Evolutionary conservation across 2,888 invertebrate genomes (phyloP).

Genomic region (Synergus laeviventris): DNA sequence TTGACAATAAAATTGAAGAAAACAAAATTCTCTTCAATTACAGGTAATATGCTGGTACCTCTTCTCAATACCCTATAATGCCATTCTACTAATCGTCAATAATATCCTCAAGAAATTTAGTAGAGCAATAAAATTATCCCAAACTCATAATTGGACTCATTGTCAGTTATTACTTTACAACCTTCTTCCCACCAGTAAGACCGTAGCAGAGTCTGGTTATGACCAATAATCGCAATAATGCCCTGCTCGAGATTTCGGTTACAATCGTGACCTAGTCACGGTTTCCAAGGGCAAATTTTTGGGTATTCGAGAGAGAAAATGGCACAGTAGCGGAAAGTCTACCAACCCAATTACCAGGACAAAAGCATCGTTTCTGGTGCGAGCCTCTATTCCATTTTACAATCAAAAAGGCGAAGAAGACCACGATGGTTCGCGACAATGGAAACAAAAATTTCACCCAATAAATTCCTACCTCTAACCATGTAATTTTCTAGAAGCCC

Average conservation of each 20-base stretch:
- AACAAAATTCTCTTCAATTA: background rate
- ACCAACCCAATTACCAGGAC: constrained; percentile 42
- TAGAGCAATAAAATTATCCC: constrained; percentile 31
- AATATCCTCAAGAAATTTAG: background rate
- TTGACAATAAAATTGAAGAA: no score
- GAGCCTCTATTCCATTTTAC: constrained; percentile 9
- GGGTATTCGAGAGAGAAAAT: constrained; percentile 8
- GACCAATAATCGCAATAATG: constrained; percentile 33
- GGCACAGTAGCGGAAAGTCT: constrained; percentile 8
- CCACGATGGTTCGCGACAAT: constrained; percentile 44
- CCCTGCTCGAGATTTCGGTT: background rate
- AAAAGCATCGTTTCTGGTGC: constrained; percentile 35
- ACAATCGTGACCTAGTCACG: constrained; percentile 49
- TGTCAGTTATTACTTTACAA: constrained; percentile 19
- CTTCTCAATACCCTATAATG: background rate
- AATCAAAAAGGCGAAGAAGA: constrained; percentile 43
- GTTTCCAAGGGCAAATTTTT: constrained; percentile 12
- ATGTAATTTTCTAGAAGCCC: constrained; percentile 34
- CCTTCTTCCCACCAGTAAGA: constrained; percentile 3
- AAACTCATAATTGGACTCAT: constrained; percentile 28
- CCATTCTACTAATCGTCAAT: background rate
- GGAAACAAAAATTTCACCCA: constrained; percentile 45
- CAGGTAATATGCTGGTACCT: background rate
- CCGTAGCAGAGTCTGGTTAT: constrained; percentile 17
- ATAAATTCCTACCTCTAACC: constrained; percentile 44